Evolutionary conservation across 64 coral and sea anemone genomes (phyloP).

Genomic region (Pocillopora damicornis): DNA sequence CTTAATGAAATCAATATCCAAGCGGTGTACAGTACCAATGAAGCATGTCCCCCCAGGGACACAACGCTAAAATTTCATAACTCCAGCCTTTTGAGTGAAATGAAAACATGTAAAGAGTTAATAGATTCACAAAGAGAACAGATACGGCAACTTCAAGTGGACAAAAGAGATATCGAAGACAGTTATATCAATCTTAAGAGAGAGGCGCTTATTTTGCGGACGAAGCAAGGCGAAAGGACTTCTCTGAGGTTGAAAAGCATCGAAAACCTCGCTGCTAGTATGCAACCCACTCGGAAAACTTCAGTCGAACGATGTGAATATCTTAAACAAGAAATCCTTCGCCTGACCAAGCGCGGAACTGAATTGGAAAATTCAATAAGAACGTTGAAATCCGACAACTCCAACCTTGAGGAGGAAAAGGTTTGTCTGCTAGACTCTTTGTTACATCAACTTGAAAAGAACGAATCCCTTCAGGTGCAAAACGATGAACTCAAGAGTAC

Average conservation of each 20-base stretch:
- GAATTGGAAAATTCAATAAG: conserved; percentile 61
- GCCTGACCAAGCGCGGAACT: conserved; percentile 41
- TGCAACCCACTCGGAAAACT: conserved; percentile 49
- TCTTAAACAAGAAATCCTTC: conserved; percentile 62
- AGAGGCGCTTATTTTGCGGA: conserved; percentile 70
- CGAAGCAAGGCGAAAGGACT: conserved; percentile 31
- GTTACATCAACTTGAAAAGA: conserved; percentile 83
- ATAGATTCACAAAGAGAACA: conserved; percentile 85
- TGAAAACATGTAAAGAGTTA: conserved; percentile 92
- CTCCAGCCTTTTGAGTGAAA: conserved; percentile 65
- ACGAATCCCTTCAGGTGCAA: conserved; percentile 71
- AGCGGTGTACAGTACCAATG: not conserved
- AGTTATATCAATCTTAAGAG: conserved; percentile 76
- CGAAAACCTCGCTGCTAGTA: conserved; percentile 31
- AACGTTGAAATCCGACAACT: conserved; percentile 66
- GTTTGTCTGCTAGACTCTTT: conserved; percentile 75
- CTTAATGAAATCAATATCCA: conserved; percentile 67
- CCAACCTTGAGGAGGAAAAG: conserved; percentile 83
- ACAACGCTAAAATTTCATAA: conserved; percentile 37
- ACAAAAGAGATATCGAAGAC: conserved; percentile 90
- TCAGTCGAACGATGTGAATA: conserved; percentile 65
- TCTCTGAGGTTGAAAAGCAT: conserved; percentile 4
- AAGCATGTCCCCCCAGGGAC: not conserved
- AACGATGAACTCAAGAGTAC: conserved; percentile 44
- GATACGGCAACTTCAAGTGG: conserved; percentile 81